Conservation (phyloP, 2,113 vertebrate species). For the Glaucomys volans region DNA sequence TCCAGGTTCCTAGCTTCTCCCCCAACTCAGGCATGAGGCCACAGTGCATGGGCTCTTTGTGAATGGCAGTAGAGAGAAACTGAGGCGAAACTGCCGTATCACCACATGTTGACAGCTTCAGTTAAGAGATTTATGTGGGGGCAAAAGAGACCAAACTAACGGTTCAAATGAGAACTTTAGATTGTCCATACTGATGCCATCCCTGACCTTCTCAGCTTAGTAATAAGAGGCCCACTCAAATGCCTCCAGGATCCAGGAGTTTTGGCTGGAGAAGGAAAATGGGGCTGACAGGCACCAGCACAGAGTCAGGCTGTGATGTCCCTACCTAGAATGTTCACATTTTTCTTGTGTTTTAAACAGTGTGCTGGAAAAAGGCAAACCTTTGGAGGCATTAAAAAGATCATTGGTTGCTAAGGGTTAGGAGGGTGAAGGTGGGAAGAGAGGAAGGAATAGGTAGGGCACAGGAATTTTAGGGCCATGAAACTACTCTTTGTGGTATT, state of each 20-base stretch:
- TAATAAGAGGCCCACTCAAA: not conserved
- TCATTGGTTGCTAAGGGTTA: not conserved
- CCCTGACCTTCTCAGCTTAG: too few species aligned
- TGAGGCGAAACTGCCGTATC: not conserved
- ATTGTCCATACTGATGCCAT: not conserved
- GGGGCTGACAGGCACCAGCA: not conserved
- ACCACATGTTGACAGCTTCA: fast-evolving
- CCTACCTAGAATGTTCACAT: not conserved
- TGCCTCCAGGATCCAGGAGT: not conserved
- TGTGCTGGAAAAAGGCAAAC: not conserved
- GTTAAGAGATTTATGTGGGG: not conserved
- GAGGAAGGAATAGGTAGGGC: fast-evolving
- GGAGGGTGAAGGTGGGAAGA: too few species aligned
- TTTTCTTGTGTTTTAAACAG: not conserved
- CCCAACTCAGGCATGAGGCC: not conserved
- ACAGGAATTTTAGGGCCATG: too few species aligned
- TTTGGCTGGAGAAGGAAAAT: not conserved
- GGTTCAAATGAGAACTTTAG: not conserved
- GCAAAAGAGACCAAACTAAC: not conserved
- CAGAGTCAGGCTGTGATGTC: not conserved
- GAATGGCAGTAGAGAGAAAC: not conserved
- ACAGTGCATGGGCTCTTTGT: not conserved
- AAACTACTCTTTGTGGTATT: too few species aligned
- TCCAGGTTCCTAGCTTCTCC: not conserved
- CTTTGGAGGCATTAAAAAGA: not conserved